phyloP scores from a whole-genome alignment of 2,113 vertebrate genomes.

The Sebastes fasciatus region DNA sequence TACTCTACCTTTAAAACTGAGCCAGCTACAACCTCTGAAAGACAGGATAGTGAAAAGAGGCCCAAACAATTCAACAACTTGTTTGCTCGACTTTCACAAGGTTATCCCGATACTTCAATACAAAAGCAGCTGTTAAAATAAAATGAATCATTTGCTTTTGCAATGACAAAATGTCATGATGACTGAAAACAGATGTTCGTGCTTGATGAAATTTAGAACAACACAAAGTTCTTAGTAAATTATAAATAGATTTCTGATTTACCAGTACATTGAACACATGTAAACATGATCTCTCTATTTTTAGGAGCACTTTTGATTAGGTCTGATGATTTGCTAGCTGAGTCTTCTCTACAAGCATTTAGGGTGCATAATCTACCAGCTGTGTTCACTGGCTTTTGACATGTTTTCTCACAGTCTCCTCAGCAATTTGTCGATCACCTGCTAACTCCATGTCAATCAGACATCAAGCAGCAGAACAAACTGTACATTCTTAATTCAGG shows the following conservation, averaged over 20 bases:
- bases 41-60: background rate
- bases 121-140: background rate
- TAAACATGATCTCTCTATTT: slow-evolving; percentile 41
- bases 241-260: background rate
- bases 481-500: background rate
- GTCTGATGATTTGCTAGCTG: slow-evolving; percentile 38
- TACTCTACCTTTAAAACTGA: too few relatives aligned
- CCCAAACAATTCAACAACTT: background rate
- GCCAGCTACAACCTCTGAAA: too few relatives aligned
- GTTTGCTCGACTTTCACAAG: background rate
- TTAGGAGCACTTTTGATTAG: slow-evolving; percentile 44
- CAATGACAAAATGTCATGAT: background rate
- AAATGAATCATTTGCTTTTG: background rate
- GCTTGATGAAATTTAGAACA: background rate
- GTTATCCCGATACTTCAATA: background rate
- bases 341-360: slow-evolving; percentile 40
- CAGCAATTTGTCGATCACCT: slow-evolving; percentile 39
- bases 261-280: background rate
- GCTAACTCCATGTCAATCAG: slow-evolving; percentile 38
- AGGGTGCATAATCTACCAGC: slow-evolving; percentile 38
- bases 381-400: slow-evolving; percentile 43
- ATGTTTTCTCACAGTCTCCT: slow-evolving; percentile 11
- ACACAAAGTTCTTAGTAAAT: background rate
- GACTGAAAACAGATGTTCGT: background rate
- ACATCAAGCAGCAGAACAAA: slow-evolving; percentile 1